phyloP scores from a whole-genome alignment of 2,888 invertebrate genomes.

The Mantis religiosa region DNA sequence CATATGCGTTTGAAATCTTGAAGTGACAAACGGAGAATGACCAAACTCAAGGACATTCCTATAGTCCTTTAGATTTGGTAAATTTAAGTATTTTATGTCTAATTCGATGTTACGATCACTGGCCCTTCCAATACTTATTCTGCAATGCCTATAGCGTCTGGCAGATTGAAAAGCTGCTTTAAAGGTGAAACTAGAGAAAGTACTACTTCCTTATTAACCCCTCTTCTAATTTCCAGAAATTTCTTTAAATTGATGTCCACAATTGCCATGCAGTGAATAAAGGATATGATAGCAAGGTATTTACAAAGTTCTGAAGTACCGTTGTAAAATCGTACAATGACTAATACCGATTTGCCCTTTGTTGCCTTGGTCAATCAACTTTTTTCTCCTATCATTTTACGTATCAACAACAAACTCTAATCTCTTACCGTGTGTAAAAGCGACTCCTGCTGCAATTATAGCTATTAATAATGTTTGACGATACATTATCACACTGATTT shows the following conservation, averaged over 20 bases:
- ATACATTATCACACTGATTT: not conserved
- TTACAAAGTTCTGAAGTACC: not conserved
- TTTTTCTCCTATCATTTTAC: not conserved
- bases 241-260: not conserved
- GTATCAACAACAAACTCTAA: not conserved
- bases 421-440: not conserved
- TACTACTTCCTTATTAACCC: not conserved
- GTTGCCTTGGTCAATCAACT: not conserved
- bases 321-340: not conserved
- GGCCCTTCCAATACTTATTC: not conserved
- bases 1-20: no score
- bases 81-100: no score
- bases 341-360: not conserved
- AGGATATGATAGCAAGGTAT: no score
- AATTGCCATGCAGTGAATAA: no score
- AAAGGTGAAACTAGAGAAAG: not conserved
- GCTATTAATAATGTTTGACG: not conserved
- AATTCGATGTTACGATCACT: no score
- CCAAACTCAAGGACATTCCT: no score
- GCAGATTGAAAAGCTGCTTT: not conserved
- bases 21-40: no score
- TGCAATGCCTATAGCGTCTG: not conserved
- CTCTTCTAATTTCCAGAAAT: not conserved
- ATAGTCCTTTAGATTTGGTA: no score
- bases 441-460: not conserved